Base-by-base conservation (phyloP, 1,140 invertebrate genomes). In the Cecropterus lyciades region DNA sequence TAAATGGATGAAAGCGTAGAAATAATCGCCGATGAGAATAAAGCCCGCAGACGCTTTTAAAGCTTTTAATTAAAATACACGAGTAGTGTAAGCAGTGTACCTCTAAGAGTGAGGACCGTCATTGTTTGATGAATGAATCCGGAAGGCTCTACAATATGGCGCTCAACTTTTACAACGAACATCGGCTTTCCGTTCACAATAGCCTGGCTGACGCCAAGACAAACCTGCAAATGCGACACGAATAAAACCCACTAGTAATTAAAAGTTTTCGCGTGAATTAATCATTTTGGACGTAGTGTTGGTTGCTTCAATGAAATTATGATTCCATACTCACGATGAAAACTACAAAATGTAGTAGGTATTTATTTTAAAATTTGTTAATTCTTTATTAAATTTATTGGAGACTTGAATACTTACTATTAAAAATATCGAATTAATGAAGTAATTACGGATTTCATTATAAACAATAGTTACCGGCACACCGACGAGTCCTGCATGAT, bases 81-180 rank as follows among this genome's bases (percentile, higher is more conserved):
- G 43, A 56, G 24, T 48, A 60, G 24, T 46, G 42, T 30, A 46
- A 46, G 24, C 56, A 46, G 46, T 51, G 67, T 84, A 92, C 92
- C 93, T 77, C 80, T 84, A 24, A 92, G 73, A 27, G 91, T 92
- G 14, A 94, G 71, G 24, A 93, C 82, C 16, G 92, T 92, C 57
- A 92, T 70, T 30, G 92, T 89, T 66, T 87, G 80, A 75, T 93
- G 93, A 62, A 89, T 66, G 65, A 87, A 84, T 43, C 93, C 93
- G 64, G 87, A 88, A 53, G 93, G 85, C 77, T 93, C 93, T 51
- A 93, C 87, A 33, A 94, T 91, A 45, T 92, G 92, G n/a, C 93
- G 84, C 70, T 93, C 90, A 24, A 94, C 89, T 77, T 93, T 93
- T 27, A 86, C 89, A 0, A 93, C 85, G 64, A 92, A 93, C 27